Percentiles rank a stretch among this genome's conserved stretches.
phyloP scores from a whole-genome alignment of 2,797 vertebrate genomes.

The Hafferia zeledoni region DNA sequence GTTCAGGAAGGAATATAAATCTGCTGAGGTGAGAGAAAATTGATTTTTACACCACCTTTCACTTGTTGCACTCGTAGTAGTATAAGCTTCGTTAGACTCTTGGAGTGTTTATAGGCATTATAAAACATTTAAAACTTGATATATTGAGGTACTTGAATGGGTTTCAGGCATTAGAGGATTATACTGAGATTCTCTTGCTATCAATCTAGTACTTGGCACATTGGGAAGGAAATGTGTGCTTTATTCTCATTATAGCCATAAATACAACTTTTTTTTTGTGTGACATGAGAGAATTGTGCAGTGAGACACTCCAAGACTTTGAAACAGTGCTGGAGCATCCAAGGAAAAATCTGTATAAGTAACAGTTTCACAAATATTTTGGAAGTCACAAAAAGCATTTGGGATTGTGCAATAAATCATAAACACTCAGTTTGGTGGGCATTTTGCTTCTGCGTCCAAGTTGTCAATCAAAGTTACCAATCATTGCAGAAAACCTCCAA shows the following conservation, averaged over 20 bases:
- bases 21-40: slow-evolving; percentile 65
- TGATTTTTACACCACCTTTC: slow-evolving; percentile 72
- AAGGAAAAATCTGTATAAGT: neutral
- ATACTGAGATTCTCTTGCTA: slow-evolving; percentile 68
- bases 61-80: slow-evolving; percentile 61
- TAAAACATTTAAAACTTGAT: slow-evolving; percentile 77
- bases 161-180: slow-evolving; percentile 74
- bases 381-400: neutral
- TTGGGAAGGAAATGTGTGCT: slow-evolving; percentile 56
- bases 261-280: slow-evolving; percentile 46
- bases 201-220: slow-evolving; percentile 64
- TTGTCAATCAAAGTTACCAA: neutral
- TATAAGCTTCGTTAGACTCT: slow-evolving; percentile 72
- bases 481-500: neutral
- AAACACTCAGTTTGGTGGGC: accelerated
- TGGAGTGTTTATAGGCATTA: slow-evolving; percentile 73
- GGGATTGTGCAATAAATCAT: neutral
- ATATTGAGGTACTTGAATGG: slow-evolving; percentile 67
- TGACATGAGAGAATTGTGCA: neutral
- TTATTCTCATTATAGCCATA: slow-evolving; percentile 46
- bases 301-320: neutral
- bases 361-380: neutral
- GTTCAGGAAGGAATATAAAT: slow-evolving; percentile 64
- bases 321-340: neutral
- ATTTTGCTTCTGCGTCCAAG: neutral